These are phyloP conservation scores for Portunus trituberculatus DNA, from an alignment of 1,140 invertebrate genomes.

Conservation along the genomic window DNA sequence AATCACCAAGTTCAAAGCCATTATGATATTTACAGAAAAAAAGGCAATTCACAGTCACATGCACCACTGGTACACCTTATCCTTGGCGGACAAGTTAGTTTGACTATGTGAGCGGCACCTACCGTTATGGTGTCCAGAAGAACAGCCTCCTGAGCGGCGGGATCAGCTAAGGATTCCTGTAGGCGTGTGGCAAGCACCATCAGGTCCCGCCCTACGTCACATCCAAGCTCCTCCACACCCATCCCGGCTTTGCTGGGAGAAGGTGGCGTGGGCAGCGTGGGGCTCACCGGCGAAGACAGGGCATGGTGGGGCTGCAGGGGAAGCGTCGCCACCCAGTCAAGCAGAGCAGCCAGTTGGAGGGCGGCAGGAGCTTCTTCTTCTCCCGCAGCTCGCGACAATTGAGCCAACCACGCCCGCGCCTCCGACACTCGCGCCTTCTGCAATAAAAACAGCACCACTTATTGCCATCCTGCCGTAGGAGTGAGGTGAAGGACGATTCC, in stretches of 20 bases:
- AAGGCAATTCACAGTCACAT: not conserved
- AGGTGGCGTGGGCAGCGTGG: conserved; percentile 64
- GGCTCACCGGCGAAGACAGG: conserved; percentile 66
- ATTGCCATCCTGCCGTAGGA: not conserved
- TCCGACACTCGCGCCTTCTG: conserved; percentile 63
- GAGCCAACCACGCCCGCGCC: conserved; percentile 68
- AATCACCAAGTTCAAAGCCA: not conserved
- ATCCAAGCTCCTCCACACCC: conserved; percentile 65
- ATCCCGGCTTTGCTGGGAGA: conserved; percentile 59
- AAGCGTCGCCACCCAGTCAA: conserved; percentile 69
- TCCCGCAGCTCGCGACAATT: conserved; percentile 54
- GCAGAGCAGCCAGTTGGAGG: conserved; percentile 67
- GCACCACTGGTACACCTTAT: too few species aligned
- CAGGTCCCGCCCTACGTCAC: conserved; percentile 66
- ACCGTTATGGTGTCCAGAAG: conserved; percentile 68
- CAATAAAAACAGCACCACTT: not conserved
- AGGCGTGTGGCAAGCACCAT: conserved; percentile 64
- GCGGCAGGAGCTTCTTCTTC: conserved; percentile 50
- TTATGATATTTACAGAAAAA: not conserved
- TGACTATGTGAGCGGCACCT: not conserved
- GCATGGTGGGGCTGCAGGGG: conserved; percentile 65
- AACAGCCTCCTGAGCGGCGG: conserved; percentile 60
- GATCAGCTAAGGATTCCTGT: conserved; percentile 60
- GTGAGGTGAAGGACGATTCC: too few species aligned
- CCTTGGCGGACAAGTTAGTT: not conserved